Conservation (phyloP, 2,888 invertebrate species). For the Anodontia alba region DNA sequence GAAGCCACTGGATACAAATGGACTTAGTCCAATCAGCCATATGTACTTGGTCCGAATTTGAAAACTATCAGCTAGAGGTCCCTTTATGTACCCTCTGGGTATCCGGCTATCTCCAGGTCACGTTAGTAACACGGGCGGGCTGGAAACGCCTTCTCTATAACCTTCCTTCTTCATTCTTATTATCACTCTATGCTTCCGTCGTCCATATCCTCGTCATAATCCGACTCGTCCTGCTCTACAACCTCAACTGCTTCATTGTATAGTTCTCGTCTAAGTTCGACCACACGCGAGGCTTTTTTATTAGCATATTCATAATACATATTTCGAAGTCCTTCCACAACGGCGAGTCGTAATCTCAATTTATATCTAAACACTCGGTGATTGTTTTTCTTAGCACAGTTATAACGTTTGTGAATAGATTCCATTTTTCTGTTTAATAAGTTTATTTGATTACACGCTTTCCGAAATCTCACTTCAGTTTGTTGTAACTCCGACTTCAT, state of each 20-base stretch:
- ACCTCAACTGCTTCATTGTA: conserved; percentile 59
- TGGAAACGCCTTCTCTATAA: too few species aligned
- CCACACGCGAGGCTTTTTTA: conserved; percentile 61
- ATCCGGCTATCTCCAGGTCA: too few species aligned
- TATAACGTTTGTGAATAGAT: conserved; percentile 61
- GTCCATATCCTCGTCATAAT: conserved; percentile 45
- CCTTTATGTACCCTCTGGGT: too few species aligned
- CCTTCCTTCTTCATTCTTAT: background rate
- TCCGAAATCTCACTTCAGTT: conserved; percentile 56
- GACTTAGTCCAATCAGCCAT: too few species aligned
- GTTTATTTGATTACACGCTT: conserved; percentile 63
- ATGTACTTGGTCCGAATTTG: too few species aligned
- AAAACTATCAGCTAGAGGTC: too few species aligned
- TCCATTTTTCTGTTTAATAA: conserved; percentile 63
- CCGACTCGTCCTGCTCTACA: conserved; percentile 59
- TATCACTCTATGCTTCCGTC: background rate
- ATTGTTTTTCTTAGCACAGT: conserved; percentile 64
- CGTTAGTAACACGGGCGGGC: too few species aligned
- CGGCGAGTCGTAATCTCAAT: conserved; percentile 52
- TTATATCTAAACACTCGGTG: conserved; percentile 60
- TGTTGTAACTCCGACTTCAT: conserved; percentile 60
- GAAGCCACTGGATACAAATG: too few species aligned
- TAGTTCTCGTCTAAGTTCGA: conserved; percentile 55
- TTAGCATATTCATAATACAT: conserved; percentile 65
- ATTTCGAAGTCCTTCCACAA: conserved; percentile 58